Evolutionary conservation across 2,797 vertebrate species (phyloP).

Genomic region (Manis crassicaudata): DNA sequence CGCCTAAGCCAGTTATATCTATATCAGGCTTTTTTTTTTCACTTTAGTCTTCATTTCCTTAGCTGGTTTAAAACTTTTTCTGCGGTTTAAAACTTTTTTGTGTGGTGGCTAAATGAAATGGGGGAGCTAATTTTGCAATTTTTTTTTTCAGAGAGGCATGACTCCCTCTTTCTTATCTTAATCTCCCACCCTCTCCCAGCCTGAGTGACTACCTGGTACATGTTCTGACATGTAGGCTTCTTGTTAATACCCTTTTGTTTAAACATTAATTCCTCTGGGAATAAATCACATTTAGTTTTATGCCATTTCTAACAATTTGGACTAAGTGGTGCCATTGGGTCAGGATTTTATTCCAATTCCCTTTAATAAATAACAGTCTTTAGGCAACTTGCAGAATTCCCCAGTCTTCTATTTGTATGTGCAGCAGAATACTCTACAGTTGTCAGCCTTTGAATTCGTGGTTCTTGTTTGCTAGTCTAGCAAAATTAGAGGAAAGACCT

Average conservation of each 20-base stretch:
- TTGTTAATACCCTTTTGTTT: too few species aligned
- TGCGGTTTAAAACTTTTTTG: background rate
- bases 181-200: too few species aligned
- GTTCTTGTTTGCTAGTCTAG: background rate
- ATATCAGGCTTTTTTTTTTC: too few species aligned
- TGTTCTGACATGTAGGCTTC: too few species aligned
- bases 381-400: constrained; percentile 77
- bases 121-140: background rate
- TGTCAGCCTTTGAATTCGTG: background rate
- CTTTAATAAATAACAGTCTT: constrained; percentile 73
- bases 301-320: background rate
- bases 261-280: too few species aligned
- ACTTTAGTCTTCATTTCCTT: too few species aligned
- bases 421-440: background rate
- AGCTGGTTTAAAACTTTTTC: too few species aligned
- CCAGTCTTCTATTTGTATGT: constrained; percentile 32
- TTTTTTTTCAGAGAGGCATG: too few species aligned
- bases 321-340: constrained; percentile 67
- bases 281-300: too few species aligned
- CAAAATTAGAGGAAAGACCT: background rate
- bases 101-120: background rate
- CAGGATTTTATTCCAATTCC: constrained; percentile 45
- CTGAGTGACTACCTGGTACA: too few species aligned
- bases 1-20: too few species aligned
- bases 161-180: too few species aligned